phyloP scores from a whole-genome alignment of 2,797 vertebrate genomes.

The Anabacerthia variegaticeps region DNA sequence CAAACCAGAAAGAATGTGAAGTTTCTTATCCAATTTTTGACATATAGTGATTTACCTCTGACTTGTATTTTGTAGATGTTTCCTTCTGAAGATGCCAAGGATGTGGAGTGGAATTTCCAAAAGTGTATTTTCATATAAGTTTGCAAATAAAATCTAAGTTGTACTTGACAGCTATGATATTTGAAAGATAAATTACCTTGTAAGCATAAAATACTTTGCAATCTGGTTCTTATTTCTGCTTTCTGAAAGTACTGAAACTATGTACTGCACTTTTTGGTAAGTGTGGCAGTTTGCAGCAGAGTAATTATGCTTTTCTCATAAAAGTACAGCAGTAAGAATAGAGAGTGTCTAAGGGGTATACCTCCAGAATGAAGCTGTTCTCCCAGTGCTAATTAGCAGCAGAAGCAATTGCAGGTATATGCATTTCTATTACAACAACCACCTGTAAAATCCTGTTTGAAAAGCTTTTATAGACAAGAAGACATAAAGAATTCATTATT shows the following conservation, averaged over 20 bases:
- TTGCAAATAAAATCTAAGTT: background rate
- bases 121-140: background rate
- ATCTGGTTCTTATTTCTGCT: background rate
- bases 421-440: background rate
- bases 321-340: background rate
- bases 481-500: background rate
- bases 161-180: background rate
- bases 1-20: background rate
- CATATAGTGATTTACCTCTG: background rate
- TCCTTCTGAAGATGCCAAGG: background rate
- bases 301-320: background rate
- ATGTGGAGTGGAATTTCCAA: background rate
- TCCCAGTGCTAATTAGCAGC: background rate
- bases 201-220: background rate
- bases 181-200: background rate
- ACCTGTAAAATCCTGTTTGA: background rate
- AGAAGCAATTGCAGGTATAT: background rate
- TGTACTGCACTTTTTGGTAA: background rate
- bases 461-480: background rate
- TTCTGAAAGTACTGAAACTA: background rate
- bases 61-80: background rate
- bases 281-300: background rate
- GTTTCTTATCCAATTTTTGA: background rate
- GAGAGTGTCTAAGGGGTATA: background rate
- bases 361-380: background rate